Evolutionary conservation across 2,888 invertebrate species (phyloP).

Genomic region (Drosophila siamana): DNA sequence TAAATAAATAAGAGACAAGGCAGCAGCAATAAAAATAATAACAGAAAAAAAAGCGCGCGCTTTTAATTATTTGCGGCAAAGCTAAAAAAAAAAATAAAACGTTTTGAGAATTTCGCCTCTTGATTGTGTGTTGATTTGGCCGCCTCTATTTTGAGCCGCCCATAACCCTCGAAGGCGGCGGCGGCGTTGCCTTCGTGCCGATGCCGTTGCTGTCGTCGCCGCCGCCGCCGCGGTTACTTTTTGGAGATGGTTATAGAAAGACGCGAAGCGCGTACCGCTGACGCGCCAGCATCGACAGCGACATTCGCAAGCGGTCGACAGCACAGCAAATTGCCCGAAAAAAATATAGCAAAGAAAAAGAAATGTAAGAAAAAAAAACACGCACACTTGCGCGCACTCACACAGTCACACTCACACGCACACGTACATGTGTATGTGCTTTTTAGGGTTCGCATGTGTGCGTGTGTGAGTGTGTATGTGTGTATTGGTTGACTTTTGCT

Average conservation of each 20-base stretch:
- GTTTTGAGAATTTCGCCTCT: slow-evolving; percentile 25
- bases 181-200: slow-evolving; percentile 7
- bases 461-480: slow-evolving; percentile 47
- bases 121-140: neutral
- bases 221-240: slow-evolving; percentile 15
- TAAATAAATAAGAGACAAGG: slow-evolving; percentile 24
- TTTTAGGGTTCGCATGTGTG: slow-evolving; percentile 39
- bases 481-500: slow-evolving; percentile 65
- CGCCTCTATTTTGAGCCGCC: slow-evolving; percentile 44
- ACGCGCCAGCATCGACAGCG: slow-evolving; percentile 44
- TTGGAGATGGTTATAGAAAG: slow-evolving; percentile 29
- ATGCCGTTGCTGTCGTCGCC: slow-evolving; percentile 7
- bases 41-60: slow-evolving; percentile 50
- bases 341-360: slow-evolving; percentile 57
- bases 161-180: slow-evolving; percentile 34
- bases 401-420: slow-evolving; percentile 35
- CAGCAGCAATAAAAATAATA: slow-evolving; percentile 17
- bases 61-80: slow-evolving; percentile 44
- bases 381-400: slow-evolving; percentile 58
- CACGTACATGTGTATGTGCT: slow-evolving; percentile 40
- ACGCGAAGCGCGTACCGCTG: slow-evolving; percentile 48
- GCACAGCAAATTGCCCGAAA: slow-evolving; percentile 57
- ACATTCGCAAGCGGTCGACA: slow-evolving; percentile 57
- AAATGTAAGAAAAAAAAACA: slow-evolving; percentile 61
- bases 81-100: neutral